These are phyloP conservation scores for Argyresthia goedartella DNA, from an alignment of 2,888 invertebrate genomes.

Conservation along the genomic window DNA sequence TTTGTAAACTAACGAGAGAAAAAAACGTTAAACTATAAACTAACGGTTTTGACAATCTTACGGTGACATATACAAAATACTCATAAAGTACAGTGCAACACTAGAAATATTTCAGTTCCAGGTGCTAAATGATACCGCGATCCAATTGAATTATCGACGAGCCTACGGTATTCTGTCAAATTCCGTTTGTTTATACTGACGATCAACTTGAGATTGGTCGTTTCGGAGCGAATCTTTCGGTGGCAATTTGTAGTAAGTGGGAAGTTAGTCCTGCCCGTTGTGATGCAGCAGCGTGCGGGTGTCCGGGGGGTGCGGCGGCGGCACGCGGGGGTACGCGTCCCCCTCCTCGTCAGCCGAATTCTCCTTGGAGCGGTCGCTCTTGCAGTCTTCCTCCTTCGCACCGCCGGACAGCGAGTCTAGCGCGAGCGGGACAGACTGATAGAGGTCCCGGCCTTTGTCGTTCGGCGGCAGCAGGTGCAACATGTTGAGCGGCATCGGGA, in stretches of 20 bases:
- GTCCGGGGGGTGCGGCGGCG: constrained; percentile 71
- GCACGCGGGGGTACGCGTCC: constrained; percentile 55
- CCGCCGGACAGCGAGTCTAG: constrained; percentile 66
- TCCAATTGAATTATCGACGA: not conserved
- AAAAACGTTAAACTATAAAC: too few species aligned
- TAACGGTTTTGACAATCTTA: too few species aligned
- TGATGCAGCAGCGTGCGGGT: constrained; percentile 79
- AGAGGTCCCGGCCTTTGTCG: constrained; percentile 79
- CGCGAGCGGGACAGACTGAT: constrained; percentile 67
- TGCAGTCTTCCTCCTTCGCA: constrained; percentile 74
- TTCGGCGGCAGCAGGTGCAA: constrained; percentile 85
- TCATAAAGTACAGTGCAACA: not conserved
- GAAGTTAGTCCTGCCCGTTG: constrained; percentile 81
- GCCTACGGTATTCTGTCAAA: not conserved
- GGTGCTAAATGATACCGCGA: constrained; percentile 17
- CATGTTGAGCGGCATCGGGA: constrained; percentile 89
- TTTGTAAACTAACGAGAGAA: too few species aligned
- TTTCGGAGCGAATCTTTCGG: too few species aligned
- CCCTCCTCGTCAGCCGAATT: constrained; percentile 72
- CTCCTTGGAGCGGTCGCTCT: constrained; percentile 74
- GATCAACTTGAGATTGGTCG: too few species aligned
- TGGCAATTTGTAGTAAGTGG: constrained; percentile 9
- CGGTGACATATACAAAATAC: too few species aligned
- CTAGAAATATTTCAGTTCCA: constrained; percentile 8
- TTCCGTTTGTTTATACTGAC: too few species aligned